These are phyloP conservation scores for Phyllotreta cruciferae DNA, from an alignment of 2,888 invertebrate genomes.

Conservation along the genomic window DNA sequence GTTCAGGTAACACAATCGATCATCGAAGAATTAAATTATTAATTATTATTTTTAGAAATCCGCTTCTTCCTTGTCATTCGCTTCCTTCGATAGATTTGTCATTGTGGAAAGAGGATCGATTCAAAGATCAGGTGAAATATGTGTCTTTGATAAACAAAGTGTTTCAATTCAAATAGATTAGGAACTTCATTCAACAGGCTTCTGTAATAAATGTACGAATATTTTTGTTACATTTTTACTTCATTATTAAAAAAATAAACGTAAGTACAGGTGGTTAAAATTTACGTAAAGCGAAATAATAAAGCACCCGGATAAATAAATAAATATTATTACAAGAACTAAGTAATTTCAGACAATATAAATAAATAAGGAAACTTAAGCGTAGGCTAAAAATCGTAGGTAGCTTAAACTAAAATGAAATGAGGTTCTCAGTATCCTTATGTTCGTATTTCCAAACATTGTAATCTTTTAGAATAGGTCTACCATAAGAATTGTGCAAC, in stretches of 20 bases:
- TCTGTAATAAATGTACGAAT: too few relatives aligned
- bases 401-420: slow-evolving; percentile 56
- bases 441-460: slow-evolving; percentile 72
- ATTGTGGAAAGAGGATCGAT: slow-evolving; percentile 63
- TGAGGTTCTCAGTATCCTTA: slow-evolving; percentile 60
- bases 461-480: slow-evolving; percentile 71
- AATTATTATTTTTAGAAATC: slow-evolving; percentile 63
- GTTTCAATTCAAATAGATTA: neutral
- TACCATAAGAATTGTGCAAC: slow-evolving; percentile 73
- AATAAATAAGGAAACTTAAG: neutral
- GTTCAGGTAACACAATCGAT: slow-evolving; percentile 58
- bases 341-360: too few relatives aligned
- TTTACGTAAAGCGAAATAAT: too few relatives aligned
- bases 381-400: neutral
- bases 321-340: too few relatives aligned
- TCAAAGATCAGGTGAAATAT: neutral
- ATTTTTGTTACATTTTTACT: too few relatives aligned
- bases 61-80: slow-evolving; percentile 64
- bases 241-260: too few relatives aligned
- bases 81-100: slow-evolving; percentile 67
- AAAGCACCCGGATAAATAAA: too few relatives aligned
- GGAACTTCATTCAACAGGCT: too few relatives aligned
- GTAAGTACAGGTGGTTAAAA: too few relatives aligned
- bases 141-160: neutral
- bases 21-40: neutral